Base-by-base conservation (phyloP, 2,888 invertebrate genomes). In the Drosophila ezoana region DNA sequence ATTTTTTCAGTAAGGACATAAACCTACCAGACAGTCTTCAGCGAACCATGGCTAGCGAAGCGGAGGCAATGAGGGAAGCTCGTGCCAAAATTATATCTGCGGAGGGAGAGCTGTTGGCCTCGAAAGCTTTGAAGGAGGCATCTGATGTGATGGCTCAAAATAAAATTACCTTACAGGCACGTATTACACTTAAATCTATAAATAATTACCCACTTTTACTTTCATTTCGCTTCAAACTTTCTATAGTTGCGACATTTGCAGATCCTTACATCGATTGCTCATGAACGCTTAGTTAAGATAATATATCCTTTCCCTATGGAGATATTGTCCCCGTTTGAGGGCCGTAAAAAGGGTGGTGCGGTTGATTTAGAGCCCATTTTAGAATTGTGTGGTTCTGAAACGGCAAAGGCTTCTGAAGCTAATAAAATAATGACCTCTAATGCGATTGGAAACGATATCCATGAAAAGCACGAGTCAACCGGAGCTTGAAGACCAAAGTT, bases 21-120 rank as follows among this genome's bases (percentile, higher is more conserved):
- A 76, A 69, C 9, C 62, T 90, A 4, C 90, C 90, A 0, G 38
- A 69, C 1, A 67, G 70, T 1, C 56, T 90, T 41, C 88, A 90
- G 49, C 72, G 90, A 13, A 75, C 90, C 2, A 71, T 90, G 81
- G 90, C 90, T 16, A 86, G 86, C 16, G 90, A 90, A 59, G 90
- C 90, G 0, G 90, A 90, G 49, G 90, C 90, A 0, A 38, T 75
- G 1, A 76, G 90, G 5, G 89, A 89, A 32, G 90, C 90, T 9
- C 81, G 89, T 18, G 90, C 90, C 4, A 90, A 90, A 62, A 76
- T 90, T n/a, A 90, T 90, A 13, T 84, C 90, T 0, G 90, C 90
- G 0, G 89, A 90, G 53, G 90, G 90, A 8, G 90, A 90, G 33
- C 59, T 77, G 0, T 80, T 59, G 57, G 90, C 90, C 1, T 87